phyloP scores from a whole-genome alignment of 2,113 vertebrate species.

The Petrocephalus microphthalmus region DNA sequence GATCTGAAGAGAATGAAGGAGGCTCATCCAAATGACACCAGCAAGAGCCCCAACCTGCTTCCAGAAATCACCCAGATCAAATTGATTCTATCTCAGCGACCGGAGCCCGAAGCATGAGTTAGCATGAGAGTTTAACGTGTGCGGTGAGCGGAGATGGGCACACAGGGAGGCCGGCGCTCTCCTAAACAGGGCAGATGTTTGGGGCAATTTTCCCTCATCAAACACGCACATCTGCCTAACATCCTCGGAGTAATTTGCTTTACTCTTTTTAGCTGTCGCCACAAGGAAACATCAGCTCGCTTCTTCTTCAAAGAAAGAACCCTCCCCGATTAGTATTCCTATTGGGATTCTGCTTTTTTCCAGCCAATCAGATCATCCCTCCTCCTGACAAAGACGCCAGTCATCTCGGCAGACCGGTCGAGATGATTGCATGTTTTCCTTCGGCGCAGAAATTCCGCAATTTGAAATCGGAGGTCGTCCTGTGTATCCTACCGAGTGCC shows the following conservation, averaged over 20 bases:
- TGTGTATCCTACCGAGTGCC: conserved; percentile 20
- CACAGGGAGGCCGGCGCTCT: conserved; percentile 28
- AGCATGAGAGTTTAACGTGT: neutral
- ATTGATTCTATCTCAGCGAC: neutral
- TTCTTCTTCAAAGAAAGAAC: conserved; percentile 35
- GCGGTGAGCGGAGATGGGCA: neutral
- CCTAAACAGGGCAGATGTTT: conserved; percentile 53
- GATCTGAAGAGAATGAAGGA: conserved; percentile 22
- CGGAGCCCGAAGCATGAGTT: neutral
- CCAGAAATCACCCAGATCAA: neutral
- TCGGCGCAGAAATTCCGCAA: conserved; percentile 40
- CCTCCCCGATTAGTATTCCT: conserved; percentile 30
- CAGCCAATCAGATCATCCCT: neutral
- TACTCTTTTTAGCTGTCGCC: conserved; percentile 35
- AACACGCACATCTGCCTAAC: conserved; percentile 38
- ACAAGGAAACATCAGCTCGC: conserved; percentile 47
- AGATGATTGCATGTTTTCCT: conserved; percentile 47
- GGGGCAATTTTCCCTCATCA: conserved; percentile 51
- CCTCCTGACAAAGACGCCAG: conserved; percentile 32
- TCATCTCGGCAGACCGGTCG: conserved; percentile 45
- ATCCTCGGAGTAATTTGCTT: conserved; percentile 47
- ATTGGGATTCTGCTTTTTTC: conserved; percentile 11
- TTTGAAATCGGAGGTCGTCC: conserved; percentile 27
- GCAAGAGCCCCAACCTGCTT: neutral
- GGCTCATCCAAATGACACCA: neutral